Evolutionary conservation across 2,797 vertebrate genomes (phyloP).

Genomic region (Sebastolobus alascanus): DNA sequence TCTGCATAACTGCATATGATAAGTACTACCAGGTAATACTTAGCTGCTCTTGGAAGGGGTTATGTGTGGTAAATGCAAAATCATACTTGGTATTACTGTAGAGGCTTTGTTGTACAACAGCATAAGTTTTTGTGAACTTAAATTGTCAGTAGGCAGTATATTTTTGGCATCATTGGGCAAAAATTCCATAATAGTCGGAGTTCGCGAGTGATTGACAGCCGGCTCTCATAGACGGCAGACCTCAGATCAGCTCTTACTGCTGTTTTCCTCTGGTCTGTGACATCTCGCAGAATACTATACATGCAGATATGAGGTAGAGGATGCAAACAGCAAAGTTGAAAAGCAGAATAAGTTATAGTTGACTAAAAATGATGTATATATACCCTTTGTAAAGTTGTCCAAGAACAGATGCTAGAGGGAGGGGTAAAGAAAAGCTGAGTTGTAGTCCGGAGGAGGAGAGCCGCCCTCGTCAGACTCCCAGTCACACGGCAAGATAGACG

Average conservation of each 20-base stretch:
- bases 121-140: conserved; percentile 16
- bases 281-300: not conserved
- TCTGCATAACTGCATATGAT: conserved; percentile 32
- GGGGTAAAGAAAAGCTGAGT: conserved; percentile 83
- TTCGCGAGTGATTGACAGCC: too few relatives aligned
- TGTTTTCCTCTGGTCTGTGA: too few relatives aligned
- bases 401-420: conserved; percentile 70
- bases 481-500: conserved; percentile 61
- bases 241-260: too few relatives aligned
- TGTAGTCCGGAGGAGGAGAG: conserved; percentile 88
- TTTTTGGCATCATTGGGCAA: too few relatives aligned
- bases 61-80: conserved; percentile 4
- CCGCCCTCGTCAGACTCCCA: conserved; percentile 73
- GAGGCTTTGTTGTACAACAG: conserved; percentile 40
- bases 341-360: conserved; percentile 2
- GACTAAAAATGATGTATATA: not conserved
- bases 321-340: conserved; percentile 21
- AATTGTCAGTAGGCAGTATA: too few relatives aligned
- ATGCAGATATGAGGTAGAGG: conserved; percentile 59
- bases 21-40: conserved; percentile 42
- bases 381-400: conserved; percentile 13
- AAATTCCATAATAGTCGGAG: too few relatives aligned
- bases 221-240: too few relatives aligned
- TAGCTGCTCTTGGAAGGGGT: conserved; percentile 68
- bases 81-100: conserved; percentile 13